Evolutionary conservation across 2,113 vertebrate species (phyloP), one percentile per base, ranked within the genome.

Genomic region (Hippocampus barbouri): DNA sequence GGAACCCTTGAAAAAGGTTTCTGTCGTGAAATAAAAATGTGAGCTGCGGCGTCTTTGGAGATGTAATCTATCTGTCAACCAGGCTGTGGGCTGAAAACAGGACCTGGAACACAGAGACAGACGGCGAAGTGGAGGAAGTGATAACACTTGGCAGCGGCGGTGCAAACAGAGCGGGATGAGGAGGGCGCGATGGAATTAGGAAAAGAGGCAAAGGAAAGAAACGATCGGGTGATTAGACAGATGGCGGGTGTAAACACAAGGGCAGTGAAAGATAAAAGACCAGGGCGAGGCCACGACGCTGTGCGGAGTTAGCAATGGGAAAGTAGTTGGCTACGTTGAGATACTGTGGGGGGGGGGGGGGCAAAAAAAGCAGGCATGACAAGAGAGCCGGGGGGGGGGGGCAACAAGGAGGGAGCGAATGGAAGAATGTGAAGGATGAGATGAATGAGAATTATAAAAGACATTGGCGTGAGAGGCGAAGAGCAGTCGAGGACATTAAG

Each of bases 41-140:
- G 81, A 76, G 78, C 71, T 71, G 74, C 71, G 76, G 68, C 47
- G 72, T 83, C 77, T 76, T 77, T 75, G 77, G 72, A 78, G 71
- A 77, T 74, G 71, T 83, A 78, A 87, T 85, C 82, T 67, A 73
- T 80, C 82, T 81, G 86, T 83, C 82, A 88, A 88, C 78, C 75
- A 76, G 79, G 81, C 80, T 80, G 73, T 76, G 68, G 79, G 86
- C 73, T 75, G 70, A 81, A 79, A 79, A 87, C 84, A 61, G 72
- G 86, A 87, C 78, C 72, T 66, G 71, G 86, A 68, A 79, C 76
- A 82, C 76, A 82, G 80, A 85, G 77, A 81, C 86, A 89, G 86
- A 88, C 64, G 79, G 85, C 77, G 80, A 70, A 83, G 83, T 82
- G 77, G 83, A 84, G 75, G 85, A 79, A 82, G 73, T 77, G 79